phyloP scores from a whole-genome alignment of 2,113 vertebrate genomes.

The Kobus ellipsiprymnus region DNA sequence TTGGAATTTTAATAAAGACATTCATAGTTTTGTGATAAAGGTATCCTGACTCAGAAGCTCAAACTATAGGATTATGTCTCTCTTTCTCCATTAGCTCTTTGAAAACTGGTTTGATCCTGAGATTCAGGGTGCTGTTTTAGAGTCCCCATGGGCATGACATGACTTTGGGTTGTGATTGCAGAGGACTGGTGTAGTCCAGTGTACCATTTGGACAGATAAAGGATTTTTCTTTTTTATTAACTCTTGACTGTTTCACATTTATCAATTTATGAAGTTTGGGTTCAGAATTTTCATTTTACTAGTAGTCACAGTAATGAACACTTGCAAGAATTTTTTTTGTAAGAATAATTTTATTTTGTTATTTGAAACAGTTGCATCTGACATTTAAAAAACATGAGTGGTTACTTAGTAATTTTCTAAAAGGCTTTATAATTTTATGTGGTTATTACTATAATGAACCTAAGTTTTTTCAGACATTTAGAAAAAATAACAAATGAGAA shows the following conservation, averaged over 20 bases:
- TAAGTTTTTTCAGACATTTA: constrained; percentile 10
- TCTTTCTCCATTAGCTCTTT: neutral
- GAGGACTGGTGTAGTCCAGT: neutral
- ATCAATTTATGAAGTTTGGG: neutral
- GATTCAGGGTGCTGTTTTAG: neutral
- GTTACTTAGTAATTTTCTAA: constrained; percentile 32
- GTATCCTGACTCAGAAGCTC: neutral
- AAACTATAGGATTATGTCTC: neutral
- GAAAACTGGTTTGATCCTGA: neutral
- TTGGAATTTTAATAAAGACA: neutral
- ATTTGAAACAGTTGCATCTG: neutral
- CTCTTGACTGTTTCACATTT: neutral
- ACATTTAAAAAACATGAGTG: neutral
- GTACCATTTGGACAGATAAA: neutral
- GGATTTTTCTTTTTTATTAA: neutral
- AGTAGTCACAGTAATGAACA: neutral
- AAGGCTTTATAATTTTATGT: constrained; percentile 12
- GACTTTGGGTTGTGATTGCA: neutral
- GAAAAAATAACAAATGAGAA: neutral
- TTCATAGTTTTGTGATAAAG: neutral
- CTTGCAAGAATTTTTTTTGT: neutral
- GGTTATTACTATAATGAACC: neutral
- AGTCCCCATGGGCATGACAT: neutral
- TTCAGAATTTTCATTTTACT: constrained; percentile 14
- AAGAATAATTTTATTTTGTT: neutral